Conservation (phyloP, 1,140 invertebrate genomes). For the Drosophila athabasca region DNA sequence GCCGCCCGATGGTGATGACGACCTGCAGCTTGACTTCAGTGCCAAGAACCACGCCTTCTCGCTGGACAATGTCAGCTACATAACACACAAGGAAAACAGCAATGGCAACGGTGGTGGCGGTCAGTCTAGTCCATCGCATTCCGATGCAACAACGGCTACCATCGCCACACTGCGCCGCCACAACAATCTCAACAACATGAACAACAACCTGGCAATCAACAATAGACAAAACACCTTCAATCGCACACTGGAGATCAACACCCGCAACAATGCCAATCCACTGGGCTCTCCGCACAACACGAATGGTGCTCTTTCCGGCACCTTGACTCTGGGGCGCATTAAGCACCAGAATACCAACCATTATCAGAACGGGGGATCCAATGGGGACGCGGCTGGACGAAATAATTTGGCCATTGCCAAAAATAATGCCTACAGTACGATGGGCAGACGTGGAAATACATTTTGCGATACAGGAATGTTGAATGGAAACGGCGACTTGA, state of each 20-base stretch:
- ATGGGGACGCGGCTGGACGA: constrained; percentile 66
- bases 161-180: constrained; percentile 87
- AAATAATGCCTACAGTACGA: constrained; percentile 85
- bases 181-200: constrained; percentile 83
- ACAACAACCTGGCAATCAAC: constrained; percentile 83
- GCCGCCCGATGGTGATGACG: constrained; percentile 90
- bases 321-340: constrained; percentile 79
- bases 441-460: constrained; percentile 85
- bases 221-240: constrained; percentile 84
- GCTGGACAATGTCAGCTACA: constrained; percentile 92
- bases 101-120: constrained; percentile 77
- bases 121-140: constrained; percentile 91
- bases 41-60: constrained; percentile 94
- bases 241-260: constrained; percentile 80
- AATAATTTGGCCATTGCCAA: constrained; percentile 79
- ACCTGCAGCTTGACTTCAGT: constrained; percentile 93
- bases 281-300: constrained; percentile 49
- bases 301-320: constrained; percentile 64
- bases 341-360: constrained; percentile 80
- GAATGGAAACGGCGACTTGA: constrained; percentile 61
- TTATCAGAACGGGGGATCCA: constrained; percentile 82
- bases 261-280: constrained; percentile 82
- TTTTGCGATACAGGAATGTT: constrained; percentile 65
- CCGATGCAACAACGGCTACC: constrained; percentile 90
- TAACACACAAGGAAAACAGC: constrained; percentile 91